Conservation (phyloP, 1,140 invertebrate species). For the Lepidurus arcticus region DNA sequence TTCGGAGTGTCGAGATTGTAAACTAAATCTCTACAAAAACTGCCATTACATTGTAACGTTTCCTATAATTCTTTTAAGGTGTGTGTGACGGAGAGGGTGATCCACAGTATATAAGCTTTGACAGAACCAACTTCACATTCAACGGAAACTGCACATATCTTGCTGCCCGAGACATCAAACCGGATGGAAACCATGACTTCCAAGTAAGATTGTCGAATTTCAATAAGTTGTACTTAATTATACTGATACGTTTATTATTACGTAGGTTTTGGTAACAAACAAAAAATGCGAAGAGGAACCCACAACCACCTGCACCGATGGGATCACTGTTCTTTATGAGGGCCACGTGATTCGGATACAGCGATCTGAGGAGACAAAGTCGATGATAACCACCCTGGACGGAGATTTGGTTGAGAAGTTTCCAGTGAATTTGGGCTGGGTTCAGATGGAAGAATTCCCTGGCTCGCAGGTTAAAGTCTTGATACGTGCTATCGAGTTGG, state of each 20-base stretch:
- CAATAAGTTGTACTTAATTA: slow-evolving; percentile 20
- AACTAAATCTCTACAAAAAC: slow-evolving; percentile 39
- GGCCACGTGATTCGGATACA: slow-evolving; percentile 53
- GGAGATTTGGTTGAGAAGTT: slow-evolving; percentile 41
- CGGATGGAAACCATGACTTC: slow-evolving; percentile 54
- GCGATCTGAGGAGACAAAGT: neutral
- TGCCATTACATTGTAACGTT: slow-evolving; percentile 19
- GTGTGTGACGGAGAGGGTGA: slow-evolving; percentile 63
- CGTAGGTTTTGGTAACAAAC: slow-evolving; percentile 56
- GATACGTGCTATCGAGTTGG: slow-evolving; percentile 41
- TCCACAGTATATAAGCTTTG: slow-evolving; percentile 66
- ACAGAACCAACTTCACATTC: slow-evolving; percentile 62
- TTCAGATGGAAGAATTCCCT: slow-evolving; percentile 42
- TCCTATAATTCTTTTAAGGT: slow-evolving; percentile 43
- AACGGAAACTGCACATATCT: slow-evolving; percentile 74
- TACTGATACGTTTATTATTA: slow-evolving; percentile 25
- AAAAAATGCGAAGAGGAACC: slow-evolving; percentile 52
- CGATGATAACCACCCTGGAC: slow-evolving; percentile 41
- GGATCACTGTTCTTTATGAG: slow-evolving; percentile 58
- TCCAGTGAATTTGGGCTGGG: slow-evolving; percentile 44
- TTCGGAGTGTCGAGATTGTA: slow-evolving; percentile 66
- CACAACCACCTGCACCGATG: slow-evolving; percentile 54
- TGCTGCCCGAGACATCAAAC: slow-evolving; percentile 56
- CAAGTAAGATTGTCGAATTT: slow-evolving; percentile 46
- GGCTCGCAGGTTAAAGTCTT: slow-evolving; percentile 46